phyloP scores from a whole-genome alignment of 2,797 vertebrate species.

The Glossophaga mutica region DNA sequence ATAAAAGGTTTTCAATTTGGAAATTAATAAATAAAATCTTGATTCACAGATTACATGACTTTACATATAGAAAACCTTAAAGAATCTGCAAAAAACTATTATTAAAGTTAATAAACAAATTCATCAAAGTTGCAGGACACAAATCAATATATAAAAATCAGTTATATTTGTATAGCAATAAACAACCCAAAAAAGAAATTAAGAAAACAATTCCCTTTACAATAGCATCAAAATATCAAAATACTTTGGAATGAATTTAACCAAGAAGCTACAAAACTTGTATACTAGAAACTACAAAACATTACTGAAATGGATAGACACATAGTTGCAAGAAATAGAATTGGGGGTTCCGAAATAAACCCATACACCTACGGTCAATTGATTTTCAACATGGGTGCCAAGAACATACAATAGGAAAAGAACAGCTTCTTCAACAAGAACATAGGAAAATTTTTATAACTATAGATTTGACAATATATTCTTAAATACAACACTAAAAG shows the following conservation, averaged over 20 bases:
- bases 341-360: background rate
- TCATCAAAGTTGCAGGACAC: background rate
- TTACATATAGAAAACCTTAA: background rate
- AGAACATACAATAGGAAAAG: background rate
- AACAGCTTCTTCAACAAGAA: background rate
- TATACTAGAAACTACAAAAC: background rate
- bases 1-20: background rate
- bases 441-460: background rate
- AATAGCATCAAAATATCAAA: background rate
- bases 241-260: background rate
- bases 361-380: background rate
- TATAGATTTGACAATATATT: background rate
- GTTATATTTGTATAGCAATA: background rate
- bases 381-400: background rate
- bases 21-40: slow-evolving; percentile 8
- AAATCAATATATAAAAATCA: background rate
- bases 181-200: background rate
- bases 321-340: background rate
- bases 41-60: background rate
- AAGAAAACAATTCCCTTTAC: background rate
- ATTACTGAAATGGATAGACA: background rate
- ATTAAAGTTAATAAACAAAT: background rate
- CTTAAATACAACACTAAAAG: background rate
- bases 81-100: background rate
- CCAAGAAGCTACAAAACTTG: background rate